Base-by-base conservation (phyloP, 2,888 invertebrate genomes). In the Cheilosia urbana region DNA sequence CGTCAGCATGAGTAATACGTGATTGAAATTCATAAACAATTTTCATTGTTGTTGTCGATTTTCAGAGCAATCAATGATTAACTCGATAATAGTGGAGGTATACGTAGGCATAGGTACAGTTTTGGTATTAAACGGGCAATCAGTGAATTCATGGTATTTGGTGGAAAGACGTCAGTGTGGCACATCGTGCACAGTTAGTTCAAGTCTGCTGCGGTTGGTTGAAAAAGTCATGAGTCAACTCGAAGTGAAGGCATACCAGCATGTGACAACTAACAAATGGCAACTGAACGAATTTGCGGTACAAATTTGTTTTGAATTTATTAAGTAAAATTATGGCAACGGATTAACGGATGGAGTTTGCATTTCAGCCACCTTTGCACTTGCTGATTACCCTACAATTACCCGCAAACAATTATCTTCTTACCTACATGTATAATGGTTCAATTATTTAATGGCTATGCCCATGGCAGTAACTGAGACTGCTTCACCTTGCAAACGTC, bases 1-100 rank as follows among this genome's bases (percentile, higher is more conserved):
- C 58, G 21, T 42, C 24, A 66, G 66, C 58, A 57, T 72, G 65
- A 71, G 51, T 81, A 65, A 58, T 81, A 81, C 81, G 69, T 81
- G 81, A 65, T 51, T 47, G 49, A 69, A 81, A 65, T 81, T 63
- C 63, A 53, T 42, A 51, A 72, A 53, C 47, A 19, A 24, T 37
- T 24, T 37, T n/a, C 17, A 5, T 65, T 47, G 24, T 34, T 73
- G 13, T 27, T 57, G 58, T 58, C 13, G 62, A 30, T 53, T 62
- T 53, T 62, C 68, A 37, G 60, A 62, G 53, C 60, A 69, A 55
- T 42, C 51, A 53, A 30, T 17, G 45, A 58, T 60, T 60, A 51
- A 55, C 45, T 68, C 69, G 57, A 49, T 57, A 27, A 21, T 37
- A 13, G 37, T 3, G 55, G 45, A 11, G 45, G 17, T 47, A 11